Evolutionary conservation across 1,140 invertebrate species (phyloP).

Genomic region (Solenopsis fugax): DNA sequence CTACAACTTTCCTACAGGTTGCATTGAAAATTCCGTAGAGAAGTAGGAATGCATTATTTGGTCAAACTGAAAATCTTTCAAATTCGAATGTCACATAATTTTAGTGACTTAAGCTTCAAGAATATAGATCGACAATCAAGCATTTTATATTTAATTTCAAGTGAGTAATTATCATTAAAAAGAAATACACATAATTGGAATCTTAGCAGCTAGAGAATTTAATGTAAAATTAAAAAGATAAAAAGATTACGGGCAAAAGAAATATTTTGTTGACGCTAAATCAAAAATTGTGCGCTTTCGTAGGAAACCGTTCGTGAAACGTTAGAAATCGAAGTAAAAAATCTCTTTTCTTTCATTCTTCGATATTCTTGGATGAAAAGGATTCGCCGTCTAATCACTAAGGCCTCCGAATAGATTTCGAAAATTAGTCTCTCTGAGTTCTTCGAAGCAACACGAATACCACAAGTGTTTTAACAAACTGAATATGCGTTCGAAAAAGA

Average conservation of each 20-base stretch:
- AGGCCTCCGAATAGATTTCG: not conserved
- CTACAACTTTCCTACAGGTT: not conserved
- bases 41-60: slow-evolving; percentile 40
- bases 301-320: slow-evolving; percentile 19
- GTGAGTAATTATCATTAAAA: not conserved
- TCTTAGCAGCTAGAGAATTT: slow-evolving; percentile 30
- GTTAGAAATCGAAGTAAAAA: not conserved
- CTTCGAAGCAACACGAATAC: not conserved
- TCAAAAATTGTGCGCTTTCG: slow-evolving; percentile 2
- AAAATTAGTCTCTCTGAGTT: not conserved
- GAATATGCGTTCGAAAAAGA: slow-evolving; percentile 4
- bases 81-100: not conserved
- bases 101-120: slow-evolving; percentile 10
- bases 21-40: not conserved
- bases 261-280: not conserved
- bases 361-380: not conserved
- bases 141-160: slow-evolving; percentile 5
- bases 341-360: not conserved
- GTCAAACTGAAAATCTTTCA: slow-evolving; percentile 26
- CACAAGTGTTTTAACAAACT: not conserved
- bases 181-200: not conserved
- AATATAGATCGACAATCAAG: not conserved
- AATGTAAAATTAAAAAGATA: slow-evolving; percentile 26
- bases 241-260: not conserved
- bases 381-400: not conserved